Base-by-base conservation (phyloP, 2,888 invertebrate genomes). In the Gryllus longicercus region DNA sequence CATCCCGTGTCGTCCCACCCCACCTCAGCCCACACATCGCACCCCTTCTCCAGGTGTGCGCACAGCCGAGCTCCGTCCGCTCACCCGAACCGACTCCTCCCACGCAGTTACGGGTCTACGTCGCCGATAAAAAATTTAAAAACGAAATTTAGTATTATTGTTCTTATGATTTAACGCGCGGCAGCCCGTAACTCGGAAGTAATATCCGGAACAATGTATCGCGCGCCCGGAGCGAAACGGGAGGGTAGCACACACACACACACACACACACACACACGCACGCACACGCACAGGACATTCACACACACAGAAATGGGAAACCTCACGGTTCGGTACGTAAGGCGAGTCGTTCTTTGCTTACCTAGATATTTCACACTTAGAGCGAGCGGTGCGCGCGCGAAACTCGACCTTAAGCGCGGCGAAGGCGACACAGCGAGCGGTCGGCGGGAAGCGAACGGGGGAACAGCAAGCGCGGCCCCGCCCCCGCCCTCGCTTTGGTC, bases 171-270 rank as follows among this genome's bases (percentile, higher is more conserved):
- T 63, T 63, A 63, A 14, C 63, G 63, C 63, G 63, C n/a, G 63
- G 63, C 63, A 63, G 63, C 16, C n/a, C 63, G 63, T 63, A 63
- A 63, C 63, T 14, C 63, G 63, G 14, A n/a, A 18, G 63, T 63
- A 63, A 63, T 63, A 63, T 63, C 63, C 63, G 63, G 63, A 18
- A 63, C 63, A 63, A 63, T 63, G 63, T 63, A 63, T 63, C 63
- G 14, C 63, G n/a, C 4, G 16, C 63, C 38, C 38, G 38, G 38
- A 38, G 38, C 38, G 38, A 38, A 38, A 38, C 38, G 5, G 38
- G 38, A 8, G 38, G 63, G 63, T 63, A 63, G 63, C 63, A 16
- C 63, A n/a, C 14, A 14, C 63, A 14, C 63, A 63, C 63, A 63
- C n/a, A 38, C n/a, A 8, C 63, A 8, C n/a, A 18, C 11, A 63